phyloP scores from a whole-genome alignment of 2,888 invertebrate species.

The Lamellibrachia columna region DNA sequence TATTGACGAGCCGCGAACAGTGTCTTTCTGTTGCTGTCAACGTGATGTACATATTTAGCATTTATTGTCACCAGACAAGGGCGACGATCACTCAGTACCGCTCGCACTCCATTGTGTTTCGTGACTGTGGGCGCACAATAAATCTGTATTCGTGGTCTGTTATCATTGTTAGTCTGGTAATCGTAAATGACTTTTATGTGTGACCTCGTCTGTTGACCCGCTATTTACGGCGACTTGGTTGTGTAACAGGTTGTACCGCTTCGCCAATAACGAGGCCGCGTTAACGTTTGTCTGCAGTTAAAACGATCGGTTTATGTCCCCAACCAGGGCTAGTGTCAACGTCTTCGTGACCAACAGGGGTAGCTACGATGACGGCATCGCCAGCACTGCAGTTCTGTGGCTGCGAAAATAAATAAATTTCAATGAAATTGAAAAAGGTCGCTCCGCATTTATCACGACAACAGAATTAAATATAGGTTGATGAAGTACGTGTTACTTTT shows the following conservation, averaged over 20 bases:
- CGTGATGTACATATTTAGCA: slow-evolving; percentile 1
- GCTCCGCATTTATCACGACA: background rate
- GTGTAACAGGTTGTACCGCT: background rate
- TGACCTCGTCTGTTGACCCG: background rate
- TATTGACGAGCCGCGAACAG: background rate
- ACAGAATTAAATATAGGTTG: background rate
- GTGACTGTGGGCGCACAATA: background rate
- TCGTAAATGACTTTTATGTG: background rate
- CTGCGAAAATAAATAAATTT: background rate
- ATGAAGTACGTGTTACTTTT: background rate
- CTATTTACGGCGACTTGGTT: background rate
- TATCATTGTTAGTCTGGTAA: background rate
- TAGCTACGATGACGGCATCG: background rate
- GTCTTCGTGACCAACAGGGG: background rate
- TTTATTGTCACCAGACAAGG: background rate
- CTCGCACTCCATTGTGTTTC: background rate
- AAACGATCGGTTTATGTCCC: background rate
- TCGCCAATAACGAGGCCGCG: background rate
- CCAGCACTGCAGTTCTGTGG: background rate
- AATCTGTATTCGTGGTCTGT: background rate
- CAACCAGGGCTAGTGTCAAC: background rate
- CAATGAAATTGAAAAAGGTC: background rate
- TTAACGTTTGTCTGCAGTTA: background rate
- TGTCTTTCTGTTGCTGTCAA: background rate
- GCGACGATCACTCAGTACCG: background rate